Conservation (phyloP, 2,888 invertebrate species). For the Lasioglossum zephyrum region DNA sequence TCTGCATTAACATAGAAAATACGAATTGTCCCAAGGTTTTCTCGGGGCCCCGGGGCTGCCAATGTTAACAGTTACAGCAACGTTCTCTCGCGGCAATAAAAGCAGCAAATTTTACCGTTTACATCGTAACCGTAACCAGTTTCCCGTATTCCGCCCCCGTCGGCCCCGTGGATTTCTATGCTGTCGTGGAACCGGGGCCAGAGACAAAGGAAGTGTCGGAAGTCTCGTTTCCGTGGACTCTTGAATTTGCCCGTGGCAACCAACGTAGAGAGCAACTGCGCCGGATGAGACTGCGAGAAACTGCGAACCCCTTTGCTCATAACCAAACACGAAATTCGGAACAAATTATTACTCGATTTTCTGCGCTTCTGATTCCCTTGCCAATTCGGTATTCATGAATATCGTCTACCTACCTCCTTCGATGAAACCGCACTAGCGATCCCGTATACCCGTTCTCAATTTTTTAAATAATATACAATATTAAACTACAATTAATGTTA, state of each 20-base stretch:
- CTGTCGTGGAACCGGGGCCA: not conserved
- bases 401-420: not conserved
- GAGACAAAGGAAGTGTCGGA: slow-evolving; percentile 42
- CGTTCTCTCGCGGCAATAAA: slow-evolving; percentile 66
- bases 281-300: slow-evolving; percentile 15
- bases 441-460: not conserved
- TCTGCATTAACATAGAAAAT: slow-evolving; percentile 79
- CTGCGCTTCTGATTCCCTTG: not conserved
- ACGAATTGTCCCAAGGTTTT: slow-evolving; percentile 69
- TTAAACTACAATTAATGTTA: too few species aligned
- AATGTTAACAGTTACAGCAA: slow-evolving; percentile 69
- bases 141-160: slow-evolving; percentile 10
- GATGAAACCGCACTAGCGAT: not conserved
- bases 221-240: slow-evolving; percentile 41
- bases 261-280: slow-evolving; percentile 16
- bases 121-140: slow-evolving; percentile 44
- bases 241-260: slow-evolving; percentile 30
- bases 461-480: not conserved
- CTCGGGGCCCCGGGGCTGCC: slow-evolving; percentile 15
- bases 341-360: slow-evolving; percentile 30
- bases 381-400: not conserved
- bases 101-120: slow-evolving; percentile 67
- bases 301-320: not conserved
- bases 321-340: slow-evolving; percentile 37
- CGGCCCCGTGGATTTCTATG: slow-evolving; percentile 27